Base-by-base conservation (phyloP, 2,888 invertebrate species). In the Acronicta leporina region DNA sequence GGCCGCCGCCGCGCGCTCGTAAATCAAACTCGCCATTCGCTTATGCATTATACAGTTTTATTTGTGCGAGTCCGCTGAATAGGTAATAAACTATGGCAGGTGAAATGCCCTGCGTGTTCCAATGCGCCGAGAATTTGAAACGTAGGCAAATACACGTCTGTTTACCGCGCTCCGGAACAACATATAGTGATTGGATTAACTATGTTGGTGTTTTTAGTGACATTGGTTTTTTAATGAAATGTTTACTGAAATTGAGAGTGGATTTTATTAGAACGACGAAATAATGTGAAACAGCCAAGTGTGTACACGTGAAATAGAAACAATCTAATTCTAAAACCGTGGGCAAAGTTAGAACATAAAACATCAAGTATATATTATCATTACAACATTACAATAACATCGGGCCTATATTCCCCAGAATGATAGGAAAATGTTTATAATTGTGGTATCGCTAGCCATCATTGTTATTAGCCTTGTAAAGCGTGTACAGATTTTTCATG, bases 21-120 rank as follows among this genome's bases (percentile, higher is more conserved):
- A 94, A 94, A 94, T 94, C 94, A 94, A 92, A 94, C 92, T 90
- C 91, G 88, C 92, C 91, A 91, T 92, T 92, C 92, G 94, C 92
- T 92, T 94, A 94, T 94, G 91, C 92, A 94, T 94, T 94, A 94
- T 94, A 94, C 93, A 94, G 94, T 94, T 94, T 94, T 94, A 94
- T 94, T 94, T 94, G 94, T 92, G 90, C 92, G 90, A 92, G 91
- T 90, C 88, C 88, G 90, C 88, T 94, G 94, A 94, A 94, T 94
- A 93, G 92, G 92, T 94, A 92, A 94, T 93, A 94, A 92, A 92
- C 91, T 91, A 89, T 91, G 88, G 89, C 92, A 92, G 92, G 92
- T 92, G 91, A 91, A 92, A 91, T 87, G 88, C 85, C 89, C 86
- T 83, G 86, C 87, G 87, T 86, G 87, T 88, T 86, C 86, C 86